These are phyloP conservation scores for Apis cerana DNA, from an alignment of 1,140 invertebrate species.

Conservation along the genomic window DNA sequence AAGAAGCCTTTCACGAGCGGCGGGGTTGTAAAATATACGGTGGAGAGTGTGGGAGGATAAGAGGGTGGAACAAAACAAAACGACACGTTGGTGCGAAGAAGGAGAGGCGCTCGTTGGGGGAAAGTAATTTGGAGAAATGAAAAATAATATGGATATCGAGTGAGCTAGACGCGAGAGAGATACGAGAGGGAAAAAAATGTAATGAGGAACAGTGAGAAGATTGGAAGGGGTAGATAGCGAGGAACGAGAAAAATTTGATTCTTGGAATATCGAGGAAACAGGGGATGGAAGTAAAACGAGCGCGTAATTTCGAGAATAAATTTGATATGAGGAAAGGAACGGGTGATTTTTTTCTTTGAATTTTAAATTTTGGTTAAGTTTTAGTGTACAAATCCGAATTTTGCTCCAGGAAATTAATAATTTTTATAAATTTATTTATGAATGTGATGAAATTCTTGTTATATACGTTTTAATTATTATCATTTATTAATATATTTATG, in stretches of 20 bases:
- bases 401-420: too few species aligned
- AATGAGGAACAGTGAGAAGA: neutral
- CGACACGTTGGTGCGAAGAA: neutral
- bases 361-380: too few species aligned
- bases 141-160: slow-evolving; percentile 17
- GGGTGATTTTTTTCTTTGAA: neutral
- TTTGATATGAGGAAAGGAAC: neutral
- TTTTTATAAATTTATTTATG: too few species aligned
- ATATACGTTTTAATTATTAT: too few species aligned
- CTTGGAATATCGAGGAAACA: slow-evolving; percentile 13
- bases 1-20: neutral
- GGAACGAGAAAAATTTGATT: slow-evolving; percentile 19
- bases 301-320: neutral
- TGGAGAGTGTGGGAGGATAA: neutral
- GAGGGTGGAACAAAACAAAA: slow-evolving; percentile 6
- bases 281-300: neutral
- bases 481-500: too few species aligned
- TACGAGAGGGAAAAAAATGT: neutral
- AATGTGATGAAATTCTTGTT: too few species aligned
- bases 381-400: too few species aligned
- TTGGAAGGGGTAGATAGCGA: too few species aligned
- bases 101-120: neutral
- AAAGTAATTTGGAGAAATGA: slow-evolving; percentile 18
- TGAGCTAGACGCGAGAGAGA: neutral
- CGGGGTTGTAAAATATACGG: neutral